These are phyloP conservation scores for Masnerella sp. DNA, from an alignment of 2,888 invertebrate genomes.

Conservation along the genomic window DNA sequence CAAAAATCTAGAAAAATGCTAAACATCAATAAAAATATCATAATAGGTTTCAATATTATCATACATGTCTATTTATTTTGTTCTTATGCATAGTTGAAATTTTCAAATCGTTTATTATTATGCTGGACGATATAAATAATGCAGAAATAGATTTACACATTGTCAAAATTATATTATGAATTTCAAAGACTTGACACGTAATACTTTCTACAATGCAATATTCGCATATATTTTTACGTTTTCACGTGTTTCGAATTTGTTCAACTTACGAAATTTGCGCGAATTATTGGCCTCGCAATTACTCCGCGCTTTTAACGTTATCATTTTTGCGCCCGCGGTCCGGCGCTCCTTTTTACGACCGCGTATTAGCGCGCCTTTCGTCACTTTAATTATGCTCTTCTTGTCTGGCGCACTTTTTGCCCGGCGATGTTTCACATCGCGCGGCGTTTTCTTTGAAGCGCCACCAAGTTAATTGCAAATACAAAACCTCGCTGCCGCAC, in stretches of 20 bases:
- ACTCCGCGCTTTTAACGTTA: slow-evolving; percentile 16
- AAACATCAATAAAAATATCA: no score
- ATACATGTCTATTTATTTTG: no score
- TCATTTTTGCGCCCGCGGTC: slow-evolving; percentile 24
- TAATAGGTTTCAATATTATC: no score
- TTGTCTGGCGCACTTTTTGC: slow-evolving; percentile 49
- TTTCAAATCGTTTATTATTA: no score
- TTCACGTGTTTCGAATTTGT: slow-evolving; percentile 8
- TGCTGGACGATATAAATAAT: neutral
- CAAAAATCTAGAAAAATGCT: no score
- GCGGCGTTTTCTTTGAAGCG: slow-evolving; percentile 51
- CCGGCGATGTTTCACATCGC: slow-evolving; percentile 44
- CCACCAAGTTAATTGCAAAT: slow-evolving; percentile 54
- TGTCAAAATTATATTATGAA: no score
- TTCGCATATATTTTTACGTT: no score
- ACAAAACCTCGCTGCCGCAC: slow-evolving; percentile 56
- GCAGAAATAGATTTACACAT: no score
- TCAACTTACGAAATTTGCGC: slow-evolving; percentile 10
- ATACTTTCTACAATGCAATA: no score
- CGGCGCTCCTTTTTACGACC: slow-evolving; percentile 4
- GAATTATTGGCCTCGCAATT: slow-evolving; percentile 38
- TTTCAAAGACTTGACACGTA: no score
- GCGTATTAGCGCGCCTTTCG: slow-evolving; percentile 25
- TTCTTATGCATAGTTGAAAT: no score
- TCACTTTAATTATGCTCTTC: slow-evolving; percentile 52